A percentile compares a stretch with the other conserved stretches of the same genome.
Conservation (phyloP, 2,797 vertebrate species). For the Scomberomorus guttatus region DNA sequence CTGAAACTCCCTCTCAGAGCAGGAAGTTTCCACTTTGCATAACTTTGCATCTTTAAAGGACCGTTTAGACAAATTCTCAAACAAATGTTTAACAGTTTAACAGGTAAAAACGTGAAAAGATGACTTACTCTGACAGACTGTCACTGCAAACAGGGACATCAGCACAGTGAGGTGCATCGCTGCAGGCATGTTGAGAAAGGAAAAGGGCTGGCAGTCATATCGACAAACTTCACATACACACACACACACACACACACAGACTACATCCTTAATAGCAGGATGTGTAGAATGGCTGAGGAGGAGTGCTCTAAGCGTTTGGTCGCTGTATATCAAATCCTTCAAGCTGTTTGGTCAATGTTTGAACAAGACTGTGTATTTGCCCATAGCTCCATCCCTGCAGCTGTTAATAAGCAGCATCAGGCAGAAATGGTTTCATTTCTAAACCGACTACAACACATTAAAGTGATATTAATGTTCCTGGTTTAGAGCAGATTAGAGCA, state of each 20-base stretch:
- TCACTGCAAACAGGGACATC: slow-evolving; percentile 47
- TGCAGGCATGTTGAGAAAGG: slow-evolving; percentile 68
- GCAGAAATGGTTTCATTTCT: not conserved
- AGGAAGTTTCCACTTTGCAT: slow-evolving; percentile 53
- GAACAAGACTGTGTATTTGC: slow-evolving; percentile 55
- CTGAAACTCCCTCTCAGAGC: not conserved
- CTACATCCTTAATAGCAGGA: slow-evolving; percentile 82
- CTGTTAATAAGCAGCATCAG: not conserved
- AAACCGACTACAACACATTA: slow-evolving; percentile 2
- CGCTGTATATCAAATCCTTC: slow-evolving; percentile 33
- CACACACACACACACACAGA: not conserved
- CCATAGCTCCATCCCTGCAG: slow-evolving; percentile 11
- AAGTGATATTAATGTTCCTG: not conserved
- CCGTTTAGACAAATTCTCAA: not conserved
- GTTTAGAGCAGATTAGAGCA: too few relatives aligned
- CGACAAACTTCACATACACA: slow-evolving; percentile 10
- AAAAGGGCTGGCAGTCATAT: slow-evolving; percentile 44
- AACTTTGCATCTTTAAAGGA: slow-evolving; percentile 54
- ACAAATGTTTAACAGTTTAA: slow-evolving; percentile 3
- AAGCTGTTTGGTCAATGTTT: slow-evolving; percentile 68
- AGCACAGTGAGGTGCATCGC: slow-evolving; percentile 58
- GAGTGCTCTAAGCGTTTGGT: slow-evolving; percentile 42
- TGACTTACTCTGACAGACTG: slow-evolving; percentile 57
- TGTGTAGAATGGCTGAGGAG: slow-evolving; percentile 60
- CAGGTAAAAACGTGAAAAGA: slow-evolving; percentile 19